Conservation (phyloP, 2,888 invertebrate genomes). For the Drosophila anomalata region DNA sequence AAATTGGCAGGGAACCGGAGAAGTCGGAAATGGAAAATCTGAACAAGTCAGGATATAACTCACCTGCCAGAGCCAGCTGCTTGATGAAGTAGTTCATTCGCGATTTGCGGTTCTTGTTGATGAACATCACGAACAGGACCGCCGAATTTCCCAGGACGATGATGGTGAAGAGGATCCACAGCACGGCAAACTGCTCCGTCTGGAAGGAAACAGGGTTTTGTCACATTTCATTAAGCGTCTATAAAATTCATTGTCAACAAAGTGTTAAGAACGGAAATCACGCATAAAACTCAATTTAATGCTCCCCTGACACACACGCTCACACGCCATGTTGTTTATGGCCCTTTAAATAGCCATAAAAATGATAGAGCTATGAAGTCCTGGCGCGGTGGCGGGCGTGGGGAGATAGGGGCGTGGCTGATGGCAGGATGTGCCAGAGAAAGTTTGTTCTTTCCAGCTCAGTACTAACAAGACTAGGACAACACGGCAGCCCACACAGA, state of each 20-base stretch:
- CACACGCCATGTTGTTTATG: conserved; percentile 56
- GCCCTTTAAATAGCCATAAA: conserved; percentile 72
- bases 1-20: neutral
- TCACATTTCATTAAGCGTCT: conserved; percentile 49
- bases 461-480: conserved; percentile 47
- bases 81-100: conserved; percentile 98
- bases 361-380: conserved; percentile 61
- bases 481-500: conserved; percentile 19
- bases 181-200: conserved; percentile 94
- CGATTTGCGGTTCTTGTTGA: conserved; percentile 93
- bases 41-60: conserved; percentile 66
- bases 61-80: conserved; percentile 96
- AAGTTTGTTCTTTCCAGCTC: conserved; percentile 60
- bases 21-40: neutral
- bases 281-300: conserved; percentile 76
- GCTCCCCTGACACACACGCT: conserved; percentile 35
- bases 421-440: conserved; percentile 70
- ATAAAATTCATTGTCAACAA: conserved; percentile 68
- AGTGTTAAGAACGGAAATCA: conserved; percentile 75
- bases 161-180: conserved; percentile 92
- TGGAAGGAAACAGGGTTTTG: conserved; percentile 83
- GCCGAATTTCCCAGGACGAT: conserved; percentile 94
- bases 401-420: conserved; percentile 5
- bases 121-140: conserved; percentile 92
- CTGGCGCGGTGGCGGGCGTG: conserved; percentile 11